Evolutionary conservation across 1,140 invertebrate species (phyloP).

Genomic region (Ceratitis capitata): DNA sequence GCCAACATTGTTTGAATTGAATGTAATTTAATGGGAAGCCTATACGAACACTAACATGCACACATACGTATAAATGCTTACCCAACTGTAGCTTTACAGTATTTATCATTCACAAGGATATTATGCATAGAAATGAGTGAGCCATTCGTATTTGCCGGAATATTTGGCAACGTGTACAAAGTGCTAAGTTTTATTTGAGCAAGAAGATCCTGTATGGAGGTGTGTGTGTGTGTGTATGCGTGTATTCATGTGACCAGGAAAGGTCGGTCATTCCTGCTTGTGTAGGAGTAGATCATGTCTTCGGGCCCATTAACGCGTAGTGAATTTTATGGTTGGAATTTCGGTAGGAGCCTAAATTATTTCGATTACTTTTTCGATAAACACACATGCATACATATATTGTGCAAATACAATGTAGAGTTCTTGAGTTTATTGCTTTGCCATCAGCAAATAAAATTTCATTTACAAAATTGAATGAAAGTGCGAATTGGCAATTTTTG

Average conservation of each 20-base stretch:
- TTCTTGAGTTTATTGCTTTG: neutral
- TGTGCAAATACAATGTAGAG: neutral
- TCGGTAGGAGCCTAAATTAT: neutral
- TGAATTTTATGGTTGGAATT: neutral
- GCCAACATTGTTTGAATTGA: neutral
- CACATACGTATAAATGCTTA: too few relatives aligned
- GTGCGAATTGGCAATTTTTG: slow-evolving; percentile 1
- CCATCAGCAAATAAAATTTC: neutral
- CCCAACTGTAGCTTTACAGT: neutral
- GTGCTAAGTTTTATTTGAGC: neutral
- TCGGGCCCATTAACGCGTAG: neutral
- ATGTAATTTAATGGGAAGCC: slow-evolving; percentile 20
- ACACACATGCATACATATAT: neutral
- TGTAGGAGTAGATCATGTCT: neutral
- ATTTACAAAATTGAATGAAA: neutral
- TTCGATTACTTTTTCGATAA: neutral
- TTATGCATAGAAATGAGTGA: slow-evolving; percentile 20
- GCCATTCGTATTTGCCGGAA: neutral
- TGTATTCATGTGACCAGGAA: neutral
- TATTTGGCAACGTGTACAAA: neutral
- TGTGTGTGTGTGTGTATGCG: neutral
- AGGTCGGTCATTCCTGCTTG: neutral
- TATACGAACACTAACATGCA: neutral
- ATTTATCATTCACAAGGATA: neutral
- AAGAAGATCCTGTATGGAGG: neutral